A percentile compares a stretch with the other conserved stretches of the same genome.
Evolutionary conservation across 2,888 invertebrate species (phyloP).

Genomic region (Diachrysia chrysitis): DNA sequence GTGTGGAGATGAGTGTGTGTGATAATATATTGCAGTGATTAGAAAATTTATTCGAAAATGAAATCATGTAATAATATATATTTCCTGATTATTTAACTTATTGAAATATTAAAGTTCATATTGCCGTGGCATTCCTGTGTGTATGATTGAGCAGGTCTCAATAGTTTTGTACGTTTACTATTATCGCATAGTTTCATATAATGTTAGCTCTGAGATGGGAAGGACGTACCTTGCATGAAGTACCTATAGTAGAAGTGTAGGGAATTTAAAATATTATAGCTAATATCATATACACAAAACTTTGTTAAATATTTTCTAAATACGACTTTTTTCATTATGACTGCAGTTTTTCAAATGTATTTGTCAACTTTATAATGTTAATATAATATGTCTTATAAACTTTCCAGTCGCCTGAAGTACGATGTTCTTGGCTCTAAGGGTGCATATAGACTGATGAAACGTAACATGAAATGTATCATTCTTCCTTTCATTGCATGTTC

Average conservation of each 20-base stretch:
- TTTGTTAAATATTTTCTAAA: constrained; percentile 10
- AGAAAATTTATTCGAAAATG: constrained; percentile 45
- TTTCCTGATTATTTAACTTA: constrained; percentile 44
- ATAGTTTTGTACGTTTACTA: constrained; percentile 47
- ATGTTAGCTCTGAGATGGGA: constrained; percentile 31
- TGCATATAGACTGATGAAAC: no score
- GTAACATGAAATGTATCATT: no score
- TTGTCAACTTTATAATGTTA: constrained; percentile 17
- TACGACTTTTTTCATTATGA: constrained; percentile 31
- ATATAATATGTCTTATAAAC: constrained; percentile 31
- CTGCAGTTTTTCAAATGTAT: constrained; percentile 39
- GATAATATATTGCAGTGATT: constrained; percentile 40
- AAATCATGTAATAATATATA: constrained; percentile 57
- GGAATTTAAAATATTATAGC: constrained; percentile 10
- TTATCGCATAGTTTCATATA: constrained; percentile 39
- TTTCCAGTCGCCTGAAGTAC: constrained; percentile 33
- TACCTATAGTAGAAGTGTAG: constrained; percentile 10
- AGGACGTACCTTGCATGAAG: constrained; percentile 19
- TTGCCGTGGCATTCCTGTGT: constrained; percentile 65
- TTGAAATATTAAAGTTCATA: constrained; percentile 41
- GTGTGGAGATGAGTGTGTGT: constrained; percentile 21
- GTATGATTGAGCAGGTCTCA: constrained; percentile 69
- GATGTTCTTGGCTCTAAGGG: constrained; percentile 31
- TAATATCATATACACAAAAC: constrained; percentile 18
- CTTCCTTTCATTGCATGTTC: no score